Evolutionary conservation across 2,113 vertebrate genomes (phyloP).

Genomic region (Sigmodon hispidus): DNA sequence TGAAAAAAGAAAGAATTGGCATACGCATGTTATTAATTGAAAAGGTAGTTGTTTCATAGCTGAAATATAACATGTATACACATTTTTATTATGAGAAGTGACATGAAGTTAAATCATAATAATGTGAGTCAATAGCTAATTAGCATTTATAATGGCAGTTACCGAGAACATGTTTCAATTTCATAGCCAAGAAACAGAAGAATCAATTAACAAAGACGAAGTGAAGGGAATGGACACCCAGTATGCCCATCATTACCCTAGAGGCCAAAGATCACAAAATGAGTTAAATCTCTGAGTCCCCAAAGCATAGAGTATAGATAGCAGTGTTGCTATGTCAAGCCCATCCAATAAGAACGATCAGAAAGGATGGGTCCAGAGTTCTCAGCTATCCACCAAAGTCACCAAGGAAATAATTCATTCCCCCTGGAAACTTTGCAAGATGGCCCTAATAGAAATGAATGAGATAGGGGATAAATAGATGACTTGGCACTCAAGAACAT

Average conservation of each 20-base stretch:
- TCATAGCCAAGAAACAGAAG: constrained; percentile 51
- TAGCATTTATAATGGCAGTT: constrained; percentile 75
- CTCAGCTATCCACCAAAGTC: neutral
- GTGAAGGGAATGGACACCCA: neutral
- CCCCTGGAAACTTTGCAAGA: neutral
- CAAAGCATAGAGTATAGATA: neutral
- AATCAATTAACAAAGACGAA: constrained; percentile 60
- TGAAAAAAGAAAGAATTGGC: neutral
- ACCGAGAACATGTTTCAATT: constrained; percentile 72
- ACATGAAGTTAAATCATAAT: constrained; percentile 68
- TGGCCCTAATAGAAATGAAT: neutral
- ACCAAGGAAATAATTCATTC: neutral
- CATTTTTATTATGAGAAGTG: constrained; percentile 68
- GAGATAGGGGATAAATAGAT: neutral
- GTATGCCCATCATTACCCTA: neutral
- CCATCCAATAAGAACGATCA: neutral
- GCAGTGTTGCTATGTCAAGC: neutral
- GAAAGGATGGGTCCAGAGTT: neutral
- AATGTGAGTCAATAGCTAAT: constrained; percentile 75
- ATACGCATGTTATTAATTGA: constrained; percentile 63
- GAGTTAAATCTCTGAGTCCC: neutral
- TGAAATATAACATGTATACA: constrained; percentile 59
- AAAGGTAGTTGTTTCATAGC: constrained; percentile 61
- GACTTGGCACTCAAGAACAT: neutral
- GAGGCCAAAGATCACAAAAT: neutral